Base-by-base conservation (phyloP, 2,888 invertebrate genomes). In the Pandemis cinnamomeana region DNA sequence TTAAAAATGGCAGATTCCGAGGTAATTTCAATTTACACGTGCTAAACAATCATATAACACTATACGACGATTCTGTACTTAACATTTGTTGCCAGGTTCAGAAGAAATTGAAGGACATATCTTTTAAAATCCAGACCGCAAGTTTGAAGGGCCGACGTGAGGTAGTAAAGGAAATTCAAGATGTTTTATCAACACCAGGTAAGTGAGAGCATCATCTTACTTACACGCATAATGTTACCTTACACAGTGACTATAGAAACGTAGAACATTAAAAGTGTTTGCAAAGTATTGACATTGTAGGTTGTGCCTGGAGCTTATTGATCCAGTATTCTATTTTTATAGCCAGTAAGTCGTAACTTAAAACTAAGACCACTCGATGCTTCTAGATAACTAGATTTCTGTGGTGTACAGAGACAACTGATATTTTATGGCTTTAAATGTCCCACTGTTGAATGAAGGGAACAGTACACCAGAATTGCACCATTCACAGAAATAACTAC, bases 171-270 rank as follows among this genome's bases (percentile, higher is more conserved):
- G 95, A 96, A 93, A 96, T 97, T 87, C 95, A 95, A 84, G 93
- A 95, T 89, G 96, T 97, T 87, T 94, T 97, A 87, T 94, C 95
- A 84, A 96, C 96, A 87, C 95, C 96, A 91, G 97, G 98, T 98
- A 93, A 90, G 78, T 78, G 7, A 51, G 48, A 55, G 36, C 46
- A 42, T 13, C 42, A 27, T 27, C 36, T 51, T 15, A 3, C 55
- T 51, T 15, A 3, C 55, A 68, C 27, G 46, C 46, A 46, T 5
- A 48, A 63, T 20, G 61, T 53, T 42, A n/a, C 53, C 41, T 36
- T 36, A 41, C 53, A 46, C 13, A 15, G 5, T 20, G 36, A 5
- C 8, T 41, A 36, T 46, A 36, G 48, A 10, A 51, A 41, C 42
- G 66, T 13, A 55, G 44, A 41, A 5, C 1, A 11, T n/a, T 72